Evolutionary conservation across 2,113 vertebrate species (phyloP).

Genomic region (Oriolus oriolus): DNA sequence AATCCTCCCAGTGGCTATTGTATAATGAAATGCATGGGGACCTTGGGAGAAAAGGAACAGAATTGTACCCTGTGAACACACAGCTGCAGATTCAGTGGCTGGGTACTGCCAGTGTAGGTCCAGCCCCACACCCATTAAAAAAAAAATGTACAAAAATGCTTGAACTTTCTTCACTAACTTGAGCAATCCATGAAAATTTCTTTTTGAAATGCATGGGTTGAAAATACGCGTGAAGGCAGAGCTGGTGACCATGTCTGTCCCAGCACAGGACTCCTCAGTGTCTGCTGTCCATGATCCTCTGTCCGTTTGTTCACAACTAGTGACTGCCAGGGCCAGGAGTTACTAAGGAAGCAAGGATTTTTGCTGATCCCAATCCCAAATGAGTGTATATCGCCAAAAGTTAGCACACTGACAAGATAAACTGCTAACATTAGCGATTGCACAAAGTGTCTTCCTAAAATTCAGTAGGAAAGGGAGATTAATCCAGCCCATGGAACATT

Average conservation of each 20-base stretch:
- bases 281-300: background rate
- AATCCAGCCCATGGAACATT: background rate
- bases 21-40: background rate
- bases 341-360: background rate
- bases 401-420: background rate
- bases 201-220: background rate
- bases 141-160: background rate
- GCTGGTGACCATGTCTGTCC: background rate
- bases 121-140: background rate
- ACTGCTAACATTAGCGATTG: background rate
- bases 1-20: constrained; percentile 40
- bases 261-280: background rate
- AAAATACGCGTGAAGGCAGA: background rate
- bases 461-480: background rate
- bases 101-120: background rate
- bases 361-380: background rate
- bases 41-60: background rate
- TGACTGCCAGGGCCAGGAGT: background rate
- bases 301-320: background rate
- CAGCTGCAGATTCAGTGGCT: background rate
- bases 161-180: background rate
- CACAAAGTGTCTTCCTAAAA: background rate
- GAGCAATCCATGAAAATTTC: background rate
- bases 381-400: background rate
- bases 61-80: background rate